Percentiles rank a stretch among this genome's conserved stretches.
phyloP scores from a whole-genome alignment of 2,888 invertebrate genomes.

The Dicyrtoma fusca region DNA sequence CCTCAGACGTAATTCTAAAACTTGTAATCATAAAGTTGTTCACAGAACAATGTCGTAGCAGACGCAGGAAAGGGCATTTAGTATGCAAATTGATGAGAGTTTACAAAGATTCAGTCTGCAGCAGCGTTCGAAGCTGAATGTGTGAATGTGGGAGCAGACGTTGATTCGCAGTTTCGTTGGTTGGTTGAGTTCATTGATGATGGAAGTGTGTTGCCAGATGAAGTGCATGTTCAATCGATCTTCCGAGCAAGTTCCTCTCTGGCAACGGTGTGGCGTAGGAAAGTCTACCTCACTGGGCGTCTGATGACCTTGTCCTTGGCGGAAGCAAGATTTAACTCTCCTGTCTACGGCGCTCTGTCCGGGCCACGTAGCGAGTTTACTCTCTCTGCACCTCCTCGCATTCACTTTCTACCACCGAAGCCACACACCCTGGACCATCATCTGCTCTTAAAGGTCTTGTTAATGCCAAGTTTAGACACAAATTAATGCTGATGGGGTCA shows the following conservation, averaged over 20 bases:
- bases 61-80: too few relatives aligned
- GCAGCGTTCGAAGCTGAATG: background rate
- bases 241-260: background rate
- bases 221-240: background rate
- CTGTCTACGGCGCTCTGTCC: background rate
- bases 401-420: too few relatives aligned
- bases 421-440: too few relatives aligned
- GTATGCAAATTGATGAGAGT: background rate
- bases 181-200: background rate
- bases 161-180: too few relatives aligned
- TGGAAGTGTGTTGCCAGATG: background rate
- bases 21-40: too few relatives aligned
- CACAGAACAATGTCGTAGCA: too few relatives aligned
- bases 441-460: too few relatives aligned
- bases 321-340: constrained; percentile 48
- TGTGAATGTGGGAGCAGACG: too few relatives aligned
- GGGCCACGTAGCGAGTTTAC: background rate
- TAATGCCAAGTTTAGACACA: too few relatives aligned
- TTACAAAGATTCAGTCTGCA: background rate
- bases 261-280: constrained; percentile 54
- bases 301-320: constrained; percentile 54
- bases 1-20: too few relatives aligned
- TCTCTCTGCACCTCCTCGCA: too few relatives aligned
- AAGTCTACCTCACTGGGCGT: constrained; percentile 54
- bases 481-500: too few relatives aligned